These are phyloP conservation scores for Drosophila melanica DNA, from an alignment of 1,140 invertebrate genomes.

Conservation along the genomic window DNA sequence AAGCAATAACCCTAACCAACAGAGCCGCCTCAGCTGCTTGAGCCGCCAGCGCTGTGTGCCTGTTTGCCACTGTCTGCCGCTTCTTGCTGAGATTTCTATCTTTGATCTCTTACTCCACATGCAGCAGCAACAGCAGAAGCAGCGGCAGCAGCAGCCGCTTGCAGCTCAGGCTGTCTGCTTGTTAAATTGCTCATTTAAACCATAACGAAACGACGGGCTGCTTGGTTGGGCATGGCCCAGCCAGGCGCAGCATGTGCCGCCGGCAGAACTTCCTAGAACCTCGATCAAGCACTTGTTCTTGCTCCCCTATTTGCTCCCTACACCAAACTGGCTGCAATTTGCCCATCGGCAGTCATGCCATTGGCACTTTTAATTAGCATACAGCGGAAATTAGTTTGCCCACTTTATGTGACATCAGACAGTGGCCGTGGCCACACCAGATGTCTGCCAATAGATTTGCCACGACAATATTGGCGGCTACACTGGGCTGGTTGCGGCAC, in stretches of 20 bases:
- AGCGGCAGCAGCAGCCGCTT: slow-evolving; percentile 36
- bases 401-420: slow-evolving; percentile 48
- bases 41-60: slow-evolving; percentile 56
- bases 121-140: slow-evolving; percentile 38
- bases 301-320: slow-evolving; percentile 6
- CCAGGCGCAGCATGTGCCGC: slow-evolving; percentile 61
- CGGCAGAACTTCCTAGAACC: slow-evolving; percentile 64
- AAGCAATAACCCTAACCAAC: slow-evolving; percentile 79
- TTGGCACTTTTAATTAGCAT: slow-evolving; percentile 79
- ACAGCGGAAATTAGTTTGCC: slow-evolving; percentile 67
- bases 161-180: slow-evolving; percentile 69
- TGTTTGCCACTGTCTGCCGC: slow-evolving; percentile 78
- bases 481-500: background rate
- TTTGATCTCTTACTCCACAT: slow-evolving; percentile 81
- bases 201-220: slow-evolving; percentile 67
- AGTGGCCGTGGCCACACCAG: slow-evolving; percentile 21
- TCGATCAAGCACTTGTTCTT: slow-evolving; percentile 54
- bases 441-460: slow-evolving; percentile 30
- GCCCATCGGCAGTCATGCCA: slow-evolving; percentile 63
- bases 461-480: background rate
- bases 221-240: slow-evolving; percentile 38
- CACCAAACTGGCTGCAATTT: slow-evolving; percentile 58
- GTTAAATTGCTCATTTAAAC: slow-evolving; percentile 81
- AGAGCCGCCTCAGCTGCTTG: slow-evolving; percentile 53
- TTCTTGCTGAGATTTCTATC: slow-evolving; percentile 81